Base-by-base conservation (phyloP, 2,888 invertebrate genomes). In the Aradus depressus region DNA sequence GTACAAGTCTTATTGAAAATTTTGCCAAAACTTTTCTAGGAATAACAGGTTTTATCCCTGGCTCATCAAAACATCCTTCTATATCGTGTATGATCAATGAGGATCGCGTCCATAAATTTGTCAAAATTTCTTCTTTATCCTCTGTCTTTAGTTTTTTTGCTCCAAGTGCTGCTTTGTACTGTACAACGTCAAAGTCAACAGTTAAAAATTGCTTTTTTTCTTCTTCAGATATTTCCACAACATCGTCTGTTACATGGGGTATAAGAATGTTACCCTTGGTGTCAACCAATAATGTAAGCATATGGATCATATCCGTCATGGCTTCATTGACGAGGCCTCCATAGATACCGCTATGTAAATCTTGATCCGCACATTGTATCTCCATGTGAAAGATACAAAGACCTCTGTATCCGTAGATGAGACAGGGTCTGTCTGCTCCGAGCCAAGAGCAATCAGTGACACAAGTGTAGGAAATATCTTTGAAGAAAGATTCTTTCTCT, bases 391-490 rank as follows among this genome's bases (percentile, higher is more conserved):
- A 98, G 68, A 95, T 96, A 65, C 87, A 88, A 54, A 93, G 76
- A n/a, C 97, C 97, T 59, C 93, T 76, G 10, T 97, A 74, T 4
- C 97, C 97, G 68, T 97, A 97, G 0, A 96, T 96, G 53, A 98
- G 78, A 66, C 97, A 97, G 0, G 97, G 97, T 65, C 91, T 93
- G n/a, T 80, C 83, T 54, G 84, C 93, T 2, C 96, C 96, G 53
- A 98, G 71, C 97, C 97, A 98, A 67, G 97, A 97, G 70, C 95
- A 97, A 68, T 98, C 97, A 18, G 95, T 95, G 65, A 98, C 96
- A 67, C 96, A 96, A 16, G 95, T 89, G 70, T 80, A 96, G 68
- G 97, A 95, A 0, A 91, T 83, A 64, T 78, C 76, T 49, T 79
- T 74, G 28, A 95, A 75, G 68, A 92, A 95, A 21, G 77, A 77